Base-by-base conservation (phyloP, 2,113 vertebrate genomes). In the Pogonocichla stellata region DNA sequence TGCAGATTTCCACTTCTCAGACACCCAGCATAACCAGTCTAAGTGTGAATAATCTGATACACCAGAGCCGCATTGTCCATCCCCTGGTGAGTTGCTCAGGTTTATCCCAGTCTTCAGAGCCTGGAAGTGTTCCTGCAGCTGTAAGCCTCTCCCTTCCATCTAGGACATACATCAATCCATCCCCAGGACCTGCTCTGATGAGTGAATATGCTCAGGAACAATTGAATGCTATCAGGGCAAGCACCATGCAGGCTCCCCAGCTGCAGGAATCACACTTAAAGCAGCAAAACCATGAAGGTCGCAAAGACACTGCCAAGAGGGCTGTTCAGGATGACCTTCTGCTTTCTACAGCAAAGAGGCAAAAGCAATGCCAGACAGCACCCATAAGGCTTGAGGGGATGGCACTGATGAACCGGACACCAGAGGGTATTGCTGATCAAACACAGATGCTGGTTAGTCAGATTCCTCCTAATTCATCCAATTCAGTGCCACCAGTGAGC, bases 1-100 rank as follows among this genome's bases (percentile, higher is more conserved):
- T 98, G 79, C 98, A 98, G 93, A 98, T 98, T 78, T 96, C 98
- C 2, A 78, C 98, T 88, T 98, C 99, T 28, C 99, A 98, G 51
- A 96, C 98, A 25, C 98, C 98, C 31, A 98, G 95, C 40, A 95
- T 98, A 51, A 98, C 98, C 24, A 99, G 99, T 94, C 98, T 99
- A 95, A 99, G 99, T 3, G 98, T 99, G 80, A 99, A 99, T 97
- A 99, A 99, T 91, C 98, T 99, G 11, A 98, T 99, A 82, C 98
- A 98, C 75, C 98, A 98, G 82, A 98, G 91, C 62, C 98, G 96
- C 84, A 97, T 98, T 71, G 98, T 94, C 88, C 99, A 99, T 65
- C 98, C 98, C 51, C 98, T 98, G 48, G 97, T 98, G 69, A 98
- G 98, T 18, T 99, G 99, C 62, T 98, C 99, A 0, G 98, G 96